These are phyloP conservation scores for Malacoraja senta DNA, from an alignment of 2,797 vertebrate species.

Conservation along the genomic window DNA sequence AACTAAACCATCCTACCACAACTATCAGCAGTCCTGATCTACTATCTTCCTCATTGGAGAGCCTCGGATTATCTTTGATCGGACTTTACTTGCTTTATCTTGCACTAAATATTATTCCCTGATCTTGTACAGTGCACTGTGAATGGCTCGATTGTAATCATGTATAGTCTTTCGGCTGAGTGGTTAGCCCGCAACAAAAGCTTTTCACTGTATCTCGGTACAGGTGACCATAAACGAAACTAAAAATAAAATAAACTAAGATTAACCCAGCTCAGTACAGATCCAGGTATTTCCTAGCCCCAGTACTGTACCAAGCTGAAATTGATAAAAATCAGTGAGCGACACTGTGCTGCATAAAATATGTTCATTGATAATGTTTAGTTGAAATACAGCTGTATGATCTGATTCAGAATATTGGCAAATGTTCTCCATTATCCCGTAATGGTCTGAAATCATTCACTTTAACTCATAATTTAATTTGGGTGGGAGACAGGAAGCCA, in stretches of 20 bases:
- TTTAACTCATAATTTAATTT: conserved; percentile 1
- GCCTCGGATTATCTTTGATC: no score
- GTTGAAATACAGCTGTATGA: neutral
- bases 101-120: no score
- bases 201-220: no score
- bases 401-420: neutral
- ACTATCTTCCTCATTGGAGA: no score
- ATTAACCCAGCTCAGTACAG: neutral
- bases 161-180: no score
- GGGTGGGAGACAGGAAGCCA: neutral
- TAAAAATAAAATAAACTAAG: neutral
- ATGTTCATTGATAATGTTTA: neutral
- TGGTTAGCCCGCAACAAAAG: no score
- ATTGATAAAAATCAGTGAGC: neutral
- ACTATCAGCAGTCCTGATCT: no score
- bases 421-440: neutral
- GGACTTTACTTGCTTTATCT: no score
- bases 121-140: no score
- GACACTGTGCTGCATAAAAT: neutral
- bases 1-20: no score
- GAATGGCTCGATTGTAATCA: no score
- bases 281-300: neutral
- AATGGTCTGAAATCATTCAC: neutral
- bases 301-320: neutral
- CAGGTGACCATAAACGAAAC: no score